These are phyloP conservation scores for Drosophila suboccidentalis DNA, from an alignment of 2,888 invertebrate genomes.

Conservation along the genomic window DNA sequence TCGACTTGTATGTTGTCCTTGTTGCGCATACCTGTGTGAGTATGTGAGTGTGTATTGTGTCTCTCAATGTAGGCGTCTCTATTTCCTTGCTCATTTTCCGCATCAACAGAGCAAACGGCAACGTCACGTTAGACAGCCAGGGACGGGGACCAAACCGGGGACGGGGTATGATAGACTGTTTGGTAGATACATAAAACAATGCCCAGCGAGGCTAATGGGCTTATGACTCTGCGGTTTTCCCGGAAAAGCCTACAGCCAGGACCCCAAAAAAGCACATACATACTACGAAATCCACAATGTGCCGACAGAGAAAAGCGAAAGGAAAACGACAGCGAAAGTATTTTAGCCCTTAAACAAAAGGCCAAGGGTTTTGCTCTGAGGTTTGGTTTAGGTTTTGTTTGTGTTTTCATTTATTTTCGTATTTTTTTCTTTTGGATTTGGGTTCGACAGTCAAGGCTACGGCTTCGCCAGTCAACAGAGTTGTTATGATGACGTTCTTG, in stretches of 20 bases:
- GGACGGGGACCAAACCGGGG: constrained; percentile 5
- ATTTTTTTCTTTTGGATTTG: constrained; percentile 6
- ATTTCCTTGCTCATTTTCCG: constrained; percentile 77
- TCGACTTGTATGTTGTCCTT: constrained; percentile 61
- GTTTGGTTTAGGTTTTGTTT: constrained; percentile 21
- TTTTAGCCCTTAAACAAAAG: constrained; percentile 55
- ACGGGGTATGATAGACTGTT: constrained; percentile 12
- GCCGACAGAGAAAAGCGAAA: constrained; percentile 11
- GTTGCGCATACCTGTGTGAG: constrained; percentile 22
- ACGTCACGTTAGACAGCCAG: constrained; percentile 42
- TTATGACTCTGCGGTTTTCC: constrained; percentile 75
- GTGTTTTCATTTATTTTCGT: not conserved
- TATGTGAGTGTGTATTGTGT: constrained; percentile 19
- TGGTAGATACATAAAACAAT: constrained; percentile 70
- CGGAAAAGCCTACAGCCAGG: constrained; percentile 19
- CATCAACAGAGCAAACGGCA: constrained; percentile 74
- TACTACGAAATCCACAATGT: not conserved
- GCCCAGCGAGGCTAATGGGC: constrained; percentile 69
- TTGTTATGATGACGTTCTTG: constrained; percentile 73
- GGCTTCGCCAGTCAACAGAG: constrained; percentile 62
- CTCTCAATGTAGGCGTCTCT: constrained; percentile 38
- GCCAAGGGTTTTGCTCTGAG: constrained; percentile 60
- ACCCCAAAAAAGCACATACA: constrained; percentile 5
- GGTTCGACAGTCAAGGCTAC: constrained; percentile 46
- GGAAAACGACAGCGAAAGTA: constrained; percentile 38